Percentiles rank a stretch among this genome's conserved stretches.
Conservation (phyloP, 2,113 vertebrate species). For the Tympanuchus pallidicinctus region DNA sequence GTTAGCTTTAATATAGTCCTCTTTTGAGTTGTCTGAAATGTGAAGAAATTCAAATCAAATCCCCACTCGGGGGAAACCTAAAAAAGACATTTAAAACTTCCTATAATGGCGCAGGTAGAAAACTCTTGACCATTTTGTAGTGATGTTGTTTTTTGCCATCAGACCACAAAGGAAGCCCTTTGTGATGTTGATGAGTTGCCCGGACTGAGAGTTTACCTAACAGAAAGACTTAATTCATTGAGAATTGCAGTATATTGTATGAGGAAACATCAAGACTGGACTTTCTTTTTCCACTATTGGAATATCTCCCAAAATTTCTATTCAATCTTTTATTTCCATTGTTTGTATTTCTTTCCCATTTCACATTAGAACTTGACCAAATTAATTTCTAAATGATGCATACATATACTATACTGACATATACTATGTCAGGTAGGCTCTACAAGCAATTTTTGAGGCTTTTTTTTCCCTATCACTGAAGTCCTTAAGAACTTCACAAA, state of each 20-base stretch:
- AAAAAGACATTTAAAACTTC: background rate
- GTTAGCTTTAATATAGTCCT: background rate
- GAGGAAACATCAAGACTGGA: background rate
- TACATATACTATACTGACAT: too few relatives aligned
- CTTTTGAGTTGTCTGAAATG: rapidly evolving
- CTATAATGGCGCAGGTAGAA: background rate
- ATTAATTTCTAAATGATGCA: background rate
- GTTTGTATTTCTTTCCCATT: background rate
- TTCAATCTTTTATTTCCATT: background rate
- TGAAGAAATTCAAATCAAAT: background rate
- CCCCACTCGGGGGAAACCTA: background rate
- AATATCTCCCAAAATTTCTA: background rate
- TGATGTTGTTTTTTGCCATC: background rate
- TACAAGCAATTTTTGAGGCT: background rate
- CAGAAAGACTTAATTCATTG: background rate
- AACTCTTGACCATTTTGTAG: background rate
- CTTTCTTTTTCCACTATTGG: background rate
- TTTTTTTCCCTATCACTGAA: background rate
- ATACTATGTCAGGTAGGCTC: background rate
- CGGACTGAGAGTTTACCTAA: background rate
- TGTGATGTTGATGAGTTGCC: background rate
- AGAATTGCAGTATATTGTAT: background rate
- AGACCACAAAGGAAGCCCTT: background rate
- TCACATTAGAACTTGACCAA: background rate
- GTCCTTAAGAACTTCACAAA: background rate